phyloP scores from a whole-genome alignment of 1,140 invertebrate genomes.

The Drosophila truncata region DNA sequence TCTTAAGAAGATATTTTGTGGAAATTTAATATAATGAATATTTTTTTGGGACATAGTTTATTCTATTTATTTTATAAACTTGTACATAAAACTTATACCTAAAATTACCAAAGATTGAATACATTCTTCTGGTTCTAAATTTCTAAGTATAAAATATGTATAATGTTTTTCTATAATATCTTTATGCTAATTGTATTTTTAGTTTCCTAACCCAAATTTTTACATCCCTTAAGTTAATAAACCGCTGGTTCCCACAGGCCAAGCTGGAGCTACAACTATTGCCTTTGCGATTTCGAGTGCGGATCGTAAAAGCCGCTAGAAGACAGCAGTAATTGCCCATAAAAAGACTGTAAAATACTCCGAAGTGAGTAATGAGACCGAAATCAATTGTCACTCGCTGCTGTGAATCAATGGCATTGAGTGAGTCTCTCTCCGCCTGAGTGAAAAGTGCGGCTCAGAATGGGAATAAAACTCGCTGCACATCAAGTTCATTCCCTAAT shows the following conservation, averaged over 20 bases:
- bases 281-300: slow-evolving; percentile 41
- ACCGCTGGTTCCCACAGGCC: slow-evolving; percentile 30
- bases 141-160: not conserved
- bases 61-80: not conserved
- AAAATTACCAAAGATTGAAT: not conserved
- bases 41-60: not conserved
- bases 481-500: slow-evolving; percentile 76
- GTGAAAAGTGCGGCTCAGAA: slow-evolving; percentile 29
- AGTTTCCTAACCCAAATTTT: not conserved
- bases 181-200: not conserved
- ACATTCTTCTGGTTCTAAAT: not conserved
- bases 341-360: slow-evolving; percentile 59
- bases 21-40: not conserved
- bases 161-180: not conserved
- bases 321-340: slow-evolving; percentile 45
- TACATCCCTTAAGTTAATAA: slow-evolving; percentile 14
- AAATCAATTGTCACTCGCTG: slow-evolving; percentile 38
- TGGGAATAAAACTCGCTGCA: slow-evolving; percentile 36
- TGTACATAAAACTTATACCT: not conserved
- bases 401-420: slow-evolving; percentile 50
- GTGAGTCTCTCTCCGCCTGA: slow-evolving; percentile 25
- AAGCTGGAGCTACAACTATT: slow-evolving; percentile 29
- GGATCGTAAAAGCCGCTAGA: slow-evolving; percentile 50
- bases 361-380: slow-evolving; percentile 42
- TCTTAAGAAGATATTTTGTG: not conserved